phyloP scores from a whole-genome alignment of 2,113 vertebrate genomes.

The Odobenus rosmarus region DNA sequence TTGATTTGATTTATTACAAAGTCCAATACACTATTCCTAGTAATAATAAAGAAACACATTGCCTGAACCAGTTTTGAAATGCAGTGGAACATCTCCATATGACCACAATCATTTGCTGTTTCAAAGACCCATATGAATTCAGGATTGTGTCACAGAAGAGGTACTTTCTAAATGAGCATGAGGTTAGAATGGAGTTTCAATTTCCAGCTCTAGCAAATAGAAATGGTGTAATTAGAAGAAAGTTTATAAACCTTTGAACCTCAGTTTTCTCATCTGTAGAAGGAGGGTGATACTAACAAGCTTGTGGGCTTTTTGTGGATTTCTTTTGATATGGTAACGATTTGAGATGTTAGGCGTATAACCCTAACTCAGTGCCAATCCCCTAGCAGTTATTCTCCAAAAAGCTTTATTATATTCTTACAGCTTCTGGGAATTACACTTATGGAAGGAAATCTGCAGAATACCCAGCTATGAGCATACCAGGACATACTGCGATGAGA shows the following conservation, averaged over 20 bases:
- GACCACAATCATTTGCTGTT: conserved; percentile 29
- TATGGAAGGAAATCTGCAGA: background rate
- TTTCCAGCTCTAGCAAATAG: background rate
- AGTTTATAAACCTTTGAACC: background rate
- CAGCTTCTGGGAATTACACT: background rate
- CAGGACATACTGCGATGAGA: background rate
- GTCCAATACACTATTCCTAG: conserved; percentile 68
- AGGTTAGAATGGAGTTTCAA: background rate
- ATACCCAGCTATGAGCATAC: background rate
- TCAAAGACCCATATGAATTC: conserved; percentile 1
- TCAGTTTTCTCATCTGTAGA: conserved; percentile 54
- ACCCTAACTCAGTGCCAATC: background rate
- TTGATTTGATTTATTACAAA: conserved; percentile 74
- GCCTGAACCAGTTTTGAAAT: conserved; percentile 53
- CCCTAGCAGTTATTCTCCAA: background rate
- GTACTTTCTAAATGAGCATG: background rate
- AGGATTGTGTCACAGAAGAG: conserved; percentile 7
- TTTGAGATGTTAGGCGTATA: background rate
- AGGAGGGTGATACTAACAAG: background rate
- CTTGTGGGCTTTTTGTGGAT: background rate
- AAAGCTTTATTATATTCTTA: background rate
- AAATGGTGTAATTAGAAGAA: background rate
- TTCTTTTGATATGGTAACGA: background rate
- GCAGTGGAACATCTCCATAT: conserved; percentile 56
- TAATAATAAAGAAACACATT: conserved; percentile 77